phyloP scores from a whole-genome alignment of 2,888 invertebrate genomes.

The Petrolisthes manimaculis region DNA sequence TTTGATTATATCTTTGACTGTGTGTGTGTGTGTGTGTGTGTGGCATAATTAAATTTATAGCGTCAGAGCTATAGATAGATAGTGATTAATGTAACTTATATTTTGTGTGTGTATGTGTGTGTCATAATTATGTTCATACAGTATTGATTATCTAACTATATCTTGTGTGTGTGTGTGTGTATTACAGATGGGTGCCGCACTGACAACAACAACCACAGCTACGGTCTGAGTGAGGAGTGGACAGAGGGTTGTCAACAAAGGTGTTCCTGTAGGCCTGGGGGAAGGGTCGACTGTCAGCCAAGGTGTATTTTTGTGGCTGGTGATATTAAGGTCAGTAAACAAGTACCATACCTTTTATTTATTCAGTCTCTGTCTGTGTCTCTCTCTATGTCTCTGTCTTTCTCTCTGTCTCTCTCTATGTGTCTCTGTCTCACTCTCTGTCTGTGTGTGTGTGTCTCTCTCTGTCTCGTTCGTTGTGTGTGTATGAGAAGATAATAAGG shows the following conservation, averaged over 20 bases:
- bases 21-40: too few species aligned
- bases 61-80: neutral
- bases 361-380: neutral
- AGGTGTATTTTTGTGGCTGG: constrained; percentile 30
- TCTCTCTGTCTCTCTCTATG: neutral
- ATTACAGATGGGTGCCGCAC: constrained; percentile 26
- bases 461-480: too few species aligned
- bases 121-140: too few species aligned
- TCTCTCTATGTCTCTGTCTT: neutral
- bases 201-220: constrained; percentile 19
- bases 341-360: constrained; percentile 11
- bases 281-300: constrained; percentile 21
- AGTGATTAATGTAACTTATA: neutral
- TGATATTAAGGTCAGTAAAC: constrained; percentile 30
- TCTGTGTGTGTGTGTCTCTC: neutral
- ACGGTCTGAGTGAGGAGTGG: constrained; percentile 47
- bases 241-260: constrained; percentile 29
- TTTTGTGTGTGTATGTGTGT: neutral
- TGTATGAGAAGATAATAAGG: too few species aligned
- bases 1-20: too few species aligned
- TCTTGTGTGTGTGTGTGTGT: neutral
- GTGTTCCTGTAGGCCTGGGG: constrained; percentile 37
- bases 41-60: neutral
- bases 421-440: neutral
- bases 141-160: neutral